Base-by-base conservation (phyloP, 2,797 vertebrate species). In the Arnoldichthys spilopterus region DNA sequence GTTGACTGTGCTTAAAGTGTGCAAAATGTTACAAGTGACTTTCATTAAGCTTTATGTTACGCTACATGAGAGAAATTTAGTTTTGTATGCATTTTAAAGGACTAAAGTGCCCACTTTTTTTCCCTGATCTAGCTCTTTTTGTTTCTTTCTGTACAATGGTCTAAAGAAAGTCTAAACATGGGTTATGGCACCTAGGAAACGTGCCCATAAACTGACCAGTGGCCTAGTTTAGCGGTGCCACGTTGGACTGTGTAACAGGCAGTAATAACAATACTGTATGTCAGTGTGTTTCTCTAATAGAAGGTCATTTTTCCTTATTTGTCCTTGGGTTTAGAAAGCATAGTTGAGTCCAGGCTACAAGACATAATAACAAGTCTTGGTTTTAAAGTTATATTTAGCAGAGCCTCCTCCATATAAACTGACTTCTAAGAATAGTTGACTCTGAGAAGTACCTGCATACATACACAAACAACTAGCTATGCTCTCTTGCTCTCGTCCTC, bases 181-280 rank as follows among this genome's bases (percentile, higher is more conserved):
- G 51, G 63, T 80, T 58, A 80, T 83, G 77, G 82, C 78, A 74
- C 74, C 74, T 53, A 53, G 49, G 40, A 43, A 88, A 88, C 81
- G 84, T 87, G 53, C 53, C 53, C 53, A 54, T 24, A 54, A 11
- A 54, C 51, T 54, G 53, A 24, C 20, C 22, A 54, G 77, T 83
- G 59, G 82, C 83, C 68, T 58, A 53, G 82, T 89, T 89, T 85
- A 87, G 86, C 85, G 45, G 78, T 84, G 77, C 86, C 87, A 88
- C 82, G 73, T 82, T 77, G 70, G 86, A 90, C 82, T 84, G 70
- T 87, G 86, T 64, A 66, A 74, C 54, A 72, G 64, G 63, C 49
- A 47, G 0, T 30, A 16, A n/a, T 18, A 24, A 72, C 15, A 64
- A 64, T 20, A 12, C 61, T 64, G 13, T 47, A 49, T 20, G 16